These are phyloP conservation scores for Acleris emargana DNA, from an alignment of 2,888 invertebrate genomes.

Conservation along the genomic window DNA sequence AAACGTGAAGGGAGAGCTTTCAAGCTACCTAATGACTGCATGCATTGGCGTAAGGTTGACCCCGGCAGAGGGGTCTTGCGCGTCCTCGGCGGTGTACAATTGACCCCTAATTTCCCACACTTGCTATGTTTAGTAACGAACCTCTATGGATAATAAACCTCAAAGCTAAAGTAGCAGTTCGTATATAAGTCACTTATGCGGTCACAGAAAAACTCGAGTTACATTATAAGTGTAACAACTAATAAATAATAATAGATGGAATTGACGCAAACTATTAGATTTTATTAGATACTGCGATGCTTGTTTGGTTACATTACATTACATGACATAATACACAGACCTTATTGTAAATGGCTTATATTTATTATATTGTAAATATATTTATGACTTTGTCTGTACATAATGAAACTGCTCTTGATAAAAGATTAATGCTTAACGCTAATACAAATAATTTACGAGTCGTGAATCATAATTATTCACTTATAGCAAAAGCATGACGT, in stretches of 20 bases:
- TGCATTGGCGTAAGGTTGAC: constrained; percentile 24
- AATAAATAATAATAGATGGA: too few species aligned
- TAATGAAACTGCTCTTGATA: background rate
- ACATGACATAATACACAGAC: too few species aligned
- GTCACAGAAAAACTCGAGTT: too few species aligned
- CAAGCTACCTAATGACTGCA: constrained; percentile 34
- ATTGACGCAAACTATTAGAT: too few species aligned
- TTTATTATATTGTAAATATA: too few species aligned
- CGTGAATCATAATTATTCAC: too few species aligned
- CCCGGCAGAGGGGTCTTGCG: constrained; percentile 29
- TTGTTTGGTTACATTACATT: too few species aligned
- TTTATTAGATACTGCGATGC: too few species aligned
- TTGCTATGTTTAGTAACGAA: constrained; percentile 5
- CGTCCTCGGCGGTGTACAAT: constrained; percentile 23
- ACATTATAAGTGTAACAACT: too few species aligned
- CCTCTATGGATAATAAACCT: background rate
- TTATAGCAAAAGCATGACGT: background rate
- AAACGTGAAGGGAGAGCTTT: constrained; percentile 32
- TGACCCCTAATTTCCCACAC: constrained; percentile 35
- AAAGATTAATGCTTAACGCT: background rate
- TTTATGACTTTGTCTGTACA: too few species aligned
- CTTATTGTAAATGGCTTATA: too few species aligned
- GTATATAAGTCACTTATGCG: background rate
- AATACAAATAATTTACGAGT: background rate
- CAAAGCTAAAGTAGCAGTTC: background rate